A percentile compares a stretch with the other conserved stretches of the same genome.
Conservation (phyloP, 2,797 vertebrate species). For the Sylvilagus floridanus region DNA sequence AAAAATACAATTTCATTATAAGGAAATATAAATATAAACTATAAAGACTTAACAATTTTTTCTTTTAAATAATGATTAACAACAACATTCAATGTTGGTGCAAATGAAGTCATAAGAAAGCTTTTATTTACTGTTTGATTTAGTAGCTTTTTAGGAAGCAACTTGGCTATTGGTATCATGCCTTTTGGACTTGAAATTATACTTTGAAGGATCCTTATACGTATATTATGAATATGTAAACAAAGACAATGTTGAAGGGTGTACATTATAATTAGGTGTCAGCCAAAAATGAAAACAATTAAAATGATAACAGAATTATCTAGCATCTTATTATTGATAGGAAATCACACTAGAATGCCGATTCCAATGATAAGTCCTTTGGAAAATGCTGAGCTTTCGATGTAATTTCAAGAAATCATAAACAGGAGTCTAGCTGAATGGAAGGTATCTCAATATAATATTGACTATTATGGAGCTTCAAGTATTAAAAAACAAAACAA, state of each 20-base stretch:
- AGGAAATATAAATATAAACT: not conserved
- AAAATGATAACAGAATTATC: not conserved
- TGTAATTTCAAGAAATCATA: not conserved
- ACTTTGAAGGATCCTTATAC: not conserved
- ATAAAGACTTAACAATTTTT: not conserved
- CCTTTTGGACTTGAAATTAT: not conserved
- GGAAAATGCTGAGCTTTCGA: not conserved
- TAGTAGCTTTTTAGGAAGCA: too few species aligned
- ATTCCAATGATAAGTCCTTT: not conserved
- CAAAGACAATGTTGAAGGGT: not conserved
- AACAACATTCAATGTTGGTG: not conserved
- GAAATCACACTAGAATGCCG: not conserved
- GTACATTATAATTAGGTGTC: not conserved
- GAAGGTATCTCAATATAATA: not conserved
- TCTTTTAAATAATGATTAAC: not conserved
- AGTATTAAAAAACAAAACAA: not conserved
- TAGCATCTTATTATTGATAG: not conserved
- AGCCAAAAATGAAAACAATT: not conserved
- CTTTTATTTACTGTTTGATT: not conserved
- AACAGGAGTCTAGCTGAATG: not conserved
- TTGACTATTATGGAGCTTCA: not conserved
- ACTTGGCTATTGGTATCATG: not conserved
- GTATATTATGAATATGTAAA: not conserved
- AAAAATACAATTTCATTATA: not conserved
- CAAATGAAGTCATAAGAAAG: not conserved